These are phyloP conservation scores for Chrysochloris asiatica DNA, from an alignment of 2,113 vertebrate genomes.

Conservation along the genomic window DNA sequence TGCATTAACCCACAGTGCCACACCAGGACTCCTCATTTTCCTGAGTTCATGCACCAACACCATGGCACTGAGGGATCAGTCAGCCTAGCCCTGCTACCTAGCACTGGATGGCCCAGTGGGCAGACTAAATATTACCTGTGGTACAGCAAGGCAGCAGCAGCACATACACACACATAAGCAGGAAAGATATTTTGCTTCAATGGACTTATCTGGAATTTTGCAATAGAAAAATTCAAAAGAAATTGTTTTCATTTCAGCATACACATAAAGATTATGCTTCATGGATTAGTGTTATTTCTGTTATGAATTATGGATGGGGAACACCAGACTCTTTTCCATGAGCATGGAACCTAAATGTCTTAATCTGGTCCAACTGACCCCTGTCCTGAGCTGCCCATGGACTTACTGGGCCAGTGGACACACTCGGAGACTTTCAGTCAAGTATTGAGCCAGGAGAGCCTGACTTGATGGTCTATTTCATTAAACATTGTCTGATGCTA, in stretches of 20 bases:
- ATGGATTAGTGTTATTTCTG: not conserved
- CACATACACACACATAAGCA: no score
- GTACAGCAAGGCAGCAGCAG: not conserved
- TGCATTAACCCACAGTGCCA: no score
- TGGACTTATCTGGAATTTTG: conserved; percentile 21
- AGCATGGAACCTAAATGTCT: not conserved
- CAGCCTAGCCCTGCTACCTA: not conserved
- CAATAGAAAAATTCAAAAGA: conserved; percentile 16
- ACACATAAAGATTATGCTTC: not conserved
- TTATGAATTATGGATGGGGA: not conserved
- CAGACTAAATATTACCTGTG: not conserved
- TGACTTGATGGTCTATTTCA: not conserved
- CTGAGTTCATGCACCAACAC: not conserved
- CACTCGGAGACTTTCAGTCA: not conserved
- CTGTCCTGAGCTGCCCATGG: not conserved
- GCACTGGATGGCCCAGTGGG: not conserved
- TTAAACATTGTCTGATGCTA: not conserved
- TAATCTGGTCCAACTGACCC: not conserved
- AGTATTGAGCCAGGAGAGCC: not conserved
- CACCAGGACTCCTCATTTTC: no score
- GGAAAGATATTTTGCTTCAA: conserved; percentile 36
- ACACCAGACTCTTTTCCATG: not conserved
- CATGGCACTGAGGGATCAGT: not conserved
- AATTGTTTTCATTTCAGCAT: conserved; percentile 21
- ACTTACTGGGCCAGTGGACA: not conserved